Conservation (phyloP, 2,113 vertebrate genomes). For the Montifringilla adamsi region DNA sequence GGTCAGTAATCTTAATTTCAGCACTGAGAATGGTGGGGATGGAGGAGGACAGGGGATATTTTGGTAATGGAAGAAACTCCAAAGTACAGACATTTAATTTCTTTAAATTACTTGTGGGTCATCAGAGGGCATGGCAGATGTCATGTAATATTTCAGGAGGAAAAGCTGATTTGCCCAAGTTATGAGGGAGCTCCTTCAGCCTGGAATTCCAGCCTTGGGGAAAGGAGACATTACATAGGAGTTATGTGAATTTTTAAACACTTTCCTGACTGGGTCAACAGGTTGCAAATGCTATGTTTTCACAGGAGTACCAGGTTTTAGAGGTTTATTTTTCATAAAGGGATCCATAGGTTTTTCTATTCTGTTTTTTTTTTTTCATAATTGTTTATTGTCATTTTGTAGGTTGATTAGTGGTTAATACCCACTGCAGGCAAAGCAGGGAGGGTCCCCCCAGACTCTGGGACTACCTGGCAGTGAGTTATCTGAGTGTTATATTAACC, state of each 20-base stretch:
- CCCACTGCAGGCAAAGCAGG: neutral
- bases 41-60: slow-evolving; percentile 19
- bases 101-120: neutral
- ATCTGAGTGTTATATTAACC: neutral
- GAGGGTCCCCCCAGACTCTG: neutral
- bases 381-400: slow-evolving; percentile 22
- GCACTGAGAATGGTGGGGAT: neutral
- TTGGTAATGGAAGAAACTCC: neutral
- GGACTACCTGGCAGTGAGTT: neutral
- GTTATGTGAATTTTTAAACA: neutral
- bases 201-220: neutral
- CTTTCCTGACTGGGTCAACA: neutral
- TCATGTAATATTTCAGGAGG: neutral
- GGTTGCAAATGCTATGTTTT: slow-evolving; percentile 39
- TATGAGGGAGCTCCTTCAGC: neutral
- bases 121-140: neutral
- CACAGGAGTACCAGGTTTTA: neutral
- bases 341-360: neutral
- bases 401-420: neutral
- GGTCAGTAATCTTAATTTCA: neutral
- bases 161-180: neutral
- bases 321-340: slow-evolving; percentile 14
- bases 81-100: neutral
- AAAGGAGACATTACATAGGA: neutral
- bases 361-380: neutral